Conservation (phyloP, 2,888 invertebrate species). For the Noctuana brunneofusca region DNA sequence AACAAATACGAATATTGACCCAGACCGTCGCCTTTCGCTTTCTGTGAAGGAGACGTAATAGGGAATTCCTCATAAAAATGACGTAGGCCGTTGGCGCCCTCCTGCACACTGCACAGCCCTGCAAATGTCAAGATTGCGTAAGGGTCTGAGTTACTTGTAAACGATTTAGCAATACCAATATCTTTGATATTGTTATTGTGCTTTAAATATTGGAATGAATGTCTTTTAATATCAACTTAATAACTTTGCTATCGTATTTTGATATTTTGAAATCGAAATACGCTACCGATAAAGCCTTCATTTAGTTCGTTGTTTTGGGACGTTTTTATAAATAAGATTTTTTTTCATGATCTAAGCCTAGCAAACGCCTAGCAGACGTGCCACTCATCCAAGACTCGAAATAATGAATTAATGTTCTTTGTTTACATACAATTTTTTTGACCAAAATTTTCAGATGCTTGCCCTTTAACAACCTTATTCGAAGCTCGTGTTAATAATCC, state of each 20-base stretch:
- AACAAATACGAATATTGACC: slow-evolving; percentile 28
- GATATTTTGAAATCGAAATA: background rate
- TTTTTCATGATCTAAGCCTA: too few relatives aligned
- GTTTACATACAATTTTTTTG: too few relatives aligned
- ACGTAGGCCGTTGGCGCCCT: slow-evolving; percentile 45
- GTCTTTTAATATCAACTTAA: background rate
- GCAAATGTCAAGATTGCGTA: slow-evolving; percentile 74
- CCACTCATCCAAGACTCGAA: too few relatives aligned
- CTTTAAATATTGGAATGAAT: slow-evolving; percentile 6
- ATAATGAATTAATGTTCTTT: too few relatives aligned
- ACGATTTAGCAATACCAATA: slow-evolving; percentile 62
- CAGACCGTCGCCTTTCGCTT: slow-evolving; percentile 28
- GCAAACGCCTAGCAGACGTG: too few relatives aligned
- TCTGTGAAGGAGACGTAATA: slow-evolving; percentile 36
- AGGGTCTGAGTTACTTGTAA: slow-evolving; percentile 49
- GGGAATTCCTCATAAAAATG: slow-evolving; percentile 59
- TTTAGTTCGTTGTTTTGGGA: too few relatives aligned
- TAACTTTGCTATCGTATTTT: background rate
- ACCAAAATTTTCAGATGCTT: too few relatives aligned
- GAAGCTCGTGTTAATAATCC: too few relatives aligned
- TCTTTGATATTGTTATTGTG: slow-evolving; percentile 24
- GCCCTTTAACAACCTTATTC: too few relatives aligned
- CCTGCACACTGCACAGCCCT: slow-evolving; percentile 54
- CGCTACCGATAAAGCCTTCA: background rate
- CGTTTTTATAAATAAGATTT: too few relatives aligned